Percentiles rank a stretch among this genome's conserved stretches.
Evolutionary conservation across 2,113 vertebrate species (phyloP).

Genomic region (Calyptommatus sinebrachiatus): DNA sequence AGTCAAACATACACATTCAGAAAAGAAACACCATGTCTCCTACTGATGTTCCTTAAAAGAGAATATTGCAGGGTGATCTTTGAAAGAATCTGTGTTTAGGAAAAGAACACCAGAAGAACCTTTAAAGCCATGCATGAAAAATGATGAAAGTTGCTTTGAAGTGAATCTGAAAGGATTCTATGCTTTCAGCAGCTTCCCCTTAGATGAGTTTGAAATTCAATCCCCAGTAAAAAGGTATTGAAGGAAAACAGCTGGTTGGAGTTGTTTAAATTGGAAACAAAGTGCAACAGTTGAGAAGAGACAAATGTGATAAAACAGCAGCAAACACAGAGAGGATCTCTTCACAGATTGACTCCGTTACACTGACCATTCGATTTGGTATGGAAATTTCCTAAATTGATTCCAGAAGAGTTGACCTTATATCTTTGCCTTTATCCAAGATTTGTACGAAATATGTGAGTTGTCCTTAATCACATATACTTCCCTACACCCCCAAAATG

Average conservation of each 20-base stretch:
- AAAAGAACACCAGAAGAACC: conserved; percentile 69
- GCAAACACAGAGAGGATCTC: conserved; percentile 18
- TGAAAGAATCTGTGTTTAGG: conserved; percentile 70
- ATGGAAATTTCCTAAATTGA: neutral
- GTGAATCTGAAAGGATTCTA: conserved; percentile 61
- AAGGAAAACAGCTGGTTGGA: conserved; percentile 73
- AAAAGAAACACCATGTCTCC: conserved; percentile 65
- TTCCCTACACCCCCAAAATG: too few relatives aligned
- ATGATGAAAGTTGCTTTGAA: conserved; percentile 80
- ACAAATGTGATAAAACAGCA: conserved; percentile 40
- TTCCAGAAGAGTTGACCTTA: neutral
- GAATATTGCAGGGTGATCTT: conserved; percentile 75
- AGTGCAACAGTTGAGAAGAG: conserved; percentile 49
- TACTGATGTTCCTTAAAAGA: conserved; percentile 70
- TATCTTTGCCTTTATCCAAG: too few relatives aligned
- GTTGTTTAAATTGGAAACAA: conserved; percentile 65
- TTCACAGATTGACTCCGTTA: neutral
- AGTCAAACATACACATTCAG: conserved; percentile 71
- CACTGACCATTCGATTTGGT: neutral
- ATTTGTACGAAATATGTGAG: too few relatives aligned
- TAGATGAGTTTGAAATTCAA: conserved; percentile 77
- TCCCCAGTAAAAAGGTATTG: conserved; percentile 73
- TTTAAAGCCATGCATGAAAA: conserved; percentile 73
- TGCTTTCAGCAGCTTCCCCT: conserved; percentile 71
- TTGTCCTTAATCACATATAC: too few relatives aligned